Conservation (phyloP, 2,888 invertebrate species). For the Tenodera sinensis region DNA sequence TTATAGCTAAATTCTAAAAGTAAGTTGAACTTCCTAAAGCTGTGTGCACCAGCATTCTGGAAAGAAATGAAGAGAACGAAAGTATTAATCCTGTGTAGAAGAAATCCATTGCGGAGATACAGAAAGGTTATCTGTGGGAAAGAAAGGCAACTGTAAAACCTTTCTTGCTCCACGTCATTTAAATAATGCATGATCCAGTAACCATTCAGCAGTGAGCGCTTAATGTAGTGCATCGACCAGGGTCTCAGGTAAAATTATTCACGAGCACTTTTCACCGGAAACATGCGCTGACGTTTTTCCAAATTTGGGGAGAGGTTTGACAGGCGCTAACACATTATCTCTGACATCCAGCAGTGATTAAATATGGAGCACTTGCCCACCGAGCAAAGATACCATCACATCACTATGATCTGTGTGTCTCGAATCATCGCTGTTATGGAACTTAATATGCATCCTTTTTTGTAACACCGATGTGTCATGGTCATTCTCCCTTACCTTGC, state of each 20-base stretch:
- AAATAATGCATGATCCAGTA: too few species aligned
- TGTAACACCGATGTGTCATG: neutral
- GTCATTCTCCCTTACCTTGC: neutral
- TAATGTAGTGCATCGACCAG: neutral
- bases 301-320: neutral
- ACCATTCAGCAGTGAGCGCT: neutral
- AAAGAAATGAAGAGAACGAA: too few species aligned
- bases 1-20: too few species aligned
- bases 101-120: too few species aligned
- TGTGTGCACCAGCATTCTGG: too few species aligned
- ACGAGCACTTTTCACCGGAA: neutral
- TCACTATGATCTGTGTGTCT: neutral
- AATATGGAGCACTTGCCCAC: neutral
- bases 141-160: too few species aligned
- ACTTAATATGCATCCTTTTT: neutral
- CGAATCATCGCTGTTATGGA: neutral
- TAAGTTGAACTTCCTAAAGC: too few species aligned
- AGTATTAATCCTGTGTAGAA: too few species aligned
- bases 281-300: neutral
- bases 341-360: neutral
- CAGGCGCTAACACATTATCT: neutral
- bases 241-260: neutral
- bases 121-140: too few species aligned
- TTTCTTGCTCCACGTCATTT: too few species aligned
- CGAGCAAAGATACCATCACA: neutral